A percentile compares a stretch with the other conserved stretches of the same genome.
These are phyloP conservation scores for Ophthalmolycus amberensis DNA, from an alignment of 2,113 vertebrate genomes.

Conservation along the genomic window DNA sequence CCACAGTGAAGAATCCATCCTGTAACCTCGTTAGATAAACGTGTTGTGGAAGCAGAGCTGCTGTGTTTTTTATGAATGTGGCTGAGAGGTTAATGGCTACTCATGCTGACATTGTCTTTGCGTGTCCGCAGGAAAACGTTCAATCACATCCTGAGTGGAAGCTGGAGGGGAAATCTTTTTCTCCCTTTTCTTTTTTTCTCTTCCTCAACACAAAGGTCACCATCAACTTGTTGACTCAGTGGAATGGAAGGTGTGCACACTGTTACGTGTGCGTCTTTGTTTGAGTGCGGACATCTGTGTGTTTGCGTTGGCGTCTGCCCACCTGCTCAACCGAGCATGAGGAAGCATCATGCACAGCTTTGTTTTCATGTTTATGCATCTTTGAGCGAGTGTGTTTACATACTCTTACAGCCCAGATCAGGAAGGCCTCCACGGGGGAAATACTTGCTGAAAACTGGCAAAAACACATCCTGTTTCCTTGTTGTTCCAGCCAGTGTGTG, in stretches of 20 bases:
- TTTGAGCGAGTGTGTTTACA: conserved; percentile 30
- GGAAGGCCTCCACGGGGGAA: conserved; percentile 46
- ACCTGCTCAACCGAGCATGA: conserved; percentile 27
- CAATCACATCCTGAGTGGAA: conserved; percentile 71
- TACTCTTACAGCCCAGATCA: conserved; percentile 20
- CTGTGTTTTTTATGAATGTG: conserved; percentile 60
- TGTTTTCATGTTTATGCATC: conserved; percentile 14
- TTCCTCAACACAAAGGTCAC: conserved; percentile 39
- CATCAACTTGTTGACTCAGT: conserved; percentile 64
- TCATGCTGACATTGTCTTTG: conserved; percentile 65
- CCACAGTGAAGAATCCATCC: conserved; percentile 52
- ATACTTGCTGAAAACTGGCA: conserved; percentile 18
- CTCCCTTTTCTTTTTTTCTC: background rate
- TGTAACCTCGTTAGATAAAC: conserved; percentile 56
- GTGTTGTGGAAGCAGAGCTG: conserved; percentile 54
- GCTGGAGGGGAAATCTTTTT: conserved; percentile 42
- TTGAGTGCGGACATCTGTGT: conserved; percentile 34
- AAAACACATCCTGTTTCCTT: conserved; percentile 68
- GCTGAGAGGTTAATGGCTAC: conserved; percentile 65
- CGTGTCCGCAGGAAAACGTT: conserved; percentile 58
- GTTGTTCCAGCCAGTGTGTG: conserved; percentile 13
- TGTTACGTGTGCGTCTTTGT: conserved; percentile 15
- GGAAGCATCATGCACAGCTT: background rate
- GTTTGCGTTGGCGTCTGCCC: conserved; percentile 23
- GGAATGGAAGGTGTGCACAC: conserved; percentile 49